These are phyloP conservation scores for Ciconia stormi DNA, from an alignment of 2,113 vertebrate genomes.

Conservation along the genomic window DNA sequence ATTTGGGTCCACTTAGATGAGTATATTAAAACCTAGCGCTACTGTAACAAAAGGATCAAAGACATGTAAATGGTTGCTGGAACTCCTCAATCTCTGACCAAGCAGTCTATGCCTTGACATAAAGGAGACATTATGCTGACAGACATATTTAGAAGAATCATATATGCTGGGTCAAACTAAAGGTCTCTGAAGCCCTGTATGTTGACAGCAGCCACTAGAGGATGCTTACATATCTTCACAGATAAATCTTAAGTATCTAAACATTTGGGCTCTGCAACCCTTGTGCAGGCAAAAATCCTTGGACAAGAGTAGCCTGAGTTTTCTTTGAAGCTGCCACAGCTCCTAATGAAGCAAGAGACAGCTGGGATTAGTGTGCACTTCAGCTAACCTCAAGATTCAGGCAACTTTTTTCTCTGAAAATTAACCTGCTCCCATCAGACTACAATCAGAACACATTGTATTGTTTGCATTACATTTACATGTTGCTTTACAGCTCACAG, in stretches of 20 bases:
- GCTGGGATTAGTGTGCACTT: background rate
- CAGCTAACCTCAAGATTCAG: background rate
- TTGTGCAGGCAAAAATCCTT: background rate
- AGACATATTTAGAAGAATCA: background rate
- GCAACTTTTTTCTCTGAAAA: background rate
- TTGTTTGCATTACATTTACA: background rate
- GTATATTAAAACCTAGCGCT: background rate
- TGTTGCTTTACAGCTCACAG: background rate
- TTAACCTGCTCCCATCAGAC: background rate
- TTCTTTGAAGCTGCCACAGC: background rate
- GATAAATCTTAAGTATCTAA: background rate
- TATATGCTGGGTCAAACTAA: background rate
- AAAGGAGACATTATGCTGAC: background rate
- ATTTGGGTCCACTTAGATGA: background rate
- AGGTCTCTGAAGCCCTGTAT: background rate
- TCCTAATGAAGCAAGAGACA: background rate
- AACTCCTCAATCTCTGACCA: background rate
- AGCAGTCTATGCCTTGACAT: background rate
- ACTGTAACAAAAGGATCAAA: background rate
- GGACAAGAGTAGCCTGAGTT: background rate
- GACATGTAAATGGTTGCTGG: background rate
- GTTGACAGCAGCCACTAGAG: background rate
- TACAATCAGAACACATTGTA: background rate
- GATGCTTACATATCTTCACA: background rate
- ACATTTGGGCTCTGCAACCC: background rate